These are phyloP conservation scores for Leucopsar rothschildi DNA, from an alignment of 2,113 vertebrate species.

Conservation along the genomic window DNA sequence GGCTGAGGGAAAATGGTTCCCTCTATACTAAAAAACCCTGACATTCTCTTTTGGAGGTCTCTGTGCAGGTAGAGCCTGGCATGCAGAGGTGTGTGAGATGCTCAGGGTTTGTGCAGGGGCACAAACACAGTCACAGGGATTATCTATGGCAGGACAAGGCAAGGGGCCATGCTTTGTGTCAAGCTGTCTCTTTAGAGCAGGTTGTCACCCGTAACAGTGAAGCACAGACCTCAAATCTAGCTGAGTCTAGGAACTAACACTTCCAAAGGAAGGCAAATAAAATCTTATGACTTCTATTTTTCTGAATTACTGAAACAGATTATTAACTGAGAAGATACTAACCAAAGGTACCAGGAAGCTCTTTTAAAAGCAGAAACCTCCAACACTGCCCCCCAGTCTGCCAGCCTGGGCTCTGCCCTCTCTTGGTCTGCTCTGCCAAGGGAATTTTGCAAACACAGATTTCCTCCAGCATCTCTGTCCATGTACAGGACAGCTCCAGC, in stretches of 20 bases:
- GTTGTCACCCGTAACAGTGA: neutral
- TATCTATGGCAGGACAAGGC: neutral
- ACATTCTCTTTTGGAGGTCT: neutral
- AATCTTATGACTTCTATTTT: neutral
- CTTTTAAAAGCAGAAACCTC: neutral
- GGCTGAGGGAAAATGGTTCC: neutral
- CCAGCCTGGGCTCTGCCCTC: neutral
- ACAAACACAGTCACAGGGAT: neutral
- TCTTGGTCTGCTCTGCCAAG: neutral
- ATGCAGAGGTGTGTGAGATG: neutral
- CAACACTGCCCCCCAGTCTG: neutral
- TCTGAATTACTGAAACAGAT: neutral
- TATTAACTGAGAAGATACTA: neutral
- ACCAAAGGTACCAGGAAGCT: neutral
- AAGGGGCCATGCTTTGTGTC: neutral
- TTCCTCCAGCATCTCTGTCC: neutral
- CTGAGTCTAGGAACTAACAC: neutral
- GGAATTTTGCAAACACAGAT: neutral
- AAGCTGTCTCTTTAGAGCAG: neutral
- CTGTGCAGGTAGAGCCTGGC: neutral
- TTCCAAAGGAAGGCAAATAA: neutral
- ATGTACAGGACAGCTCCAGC: fast-evolving
- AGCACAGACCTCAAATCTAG: neutral
- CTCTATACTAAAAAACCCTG: fast-evolving
- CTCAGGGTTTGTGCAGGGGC: neutral